A percentile compares a stretch with the other conserved stretches of the same genome.
These are phyloP conservation scores for Ophonus ardosiacus DNA, from an alignment of 2,888 invertebrate species.

Conservation along the genomic window DNA sequence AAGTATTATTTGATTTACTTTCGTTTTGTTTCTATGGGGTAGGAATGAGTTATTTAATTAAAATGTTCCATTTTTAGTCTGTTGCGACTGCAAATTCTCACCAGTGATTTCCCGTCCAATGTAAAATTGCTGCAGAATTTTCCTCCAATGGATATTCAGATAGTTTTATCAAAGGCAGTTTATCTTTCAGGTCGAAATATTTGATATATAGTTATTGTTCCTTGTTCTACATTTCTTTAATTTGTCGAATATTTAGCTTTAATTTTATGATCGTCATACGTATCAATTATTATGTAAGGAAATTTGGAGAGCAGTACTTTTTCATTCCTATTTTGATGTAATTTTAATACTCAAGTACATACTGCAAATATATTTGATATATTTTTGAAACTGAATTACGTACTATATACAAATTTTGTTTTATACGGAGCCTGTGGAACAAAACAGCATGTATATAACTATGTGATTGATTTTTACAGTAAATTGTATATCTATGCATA, in stretches of 20 bases:
- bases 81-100: conserved; percentile 88
- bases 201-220: conserved; percentile 53
- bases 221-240: conserved; percentile 17
- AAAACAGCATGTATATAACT: conserved; percentile 20
- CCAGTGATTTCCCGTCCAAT: conserved; percentile 94
- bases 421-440: conserved; percentile 31
- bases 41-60: too few species aligned
- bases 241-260: conserved; percentile 46
- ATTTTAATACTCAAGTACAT: conserved; percentile 52
- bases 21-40: too few species aligned
- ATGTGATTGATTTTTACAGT: conserved; percentile 47
- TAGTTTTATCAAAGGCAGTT: conserved; percentile 88
- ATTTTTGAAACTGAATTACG: conserved; percentile 47
- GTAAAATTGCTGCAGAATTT: conserved; percentile 96
- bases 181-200: conserved; percentile 78
- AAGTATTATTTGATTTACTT: too few species aligned
- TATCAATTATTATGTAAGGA: conserved; percentile 2
- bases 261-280: conserved; percentile 17
- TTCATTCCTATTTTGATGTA: conserved; percentile 50
- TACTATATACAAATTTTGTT: conserved; percentile 2
- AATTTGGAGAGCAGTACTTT: conserved; percentile 18
- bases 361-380: conserved; percentile 51
- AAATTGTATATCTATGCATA: conserved; percentile 46
- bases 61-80: conserved; percentile 78
- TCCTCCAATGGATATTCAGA: conserved; percentile 92